Percentiles rank a stretch among this genome's conserved stretches.
phyloP scores from a whole-genome alignment of 2,797 vertebrate genomes.

The Dendrocincla tyrannina region DNA sequence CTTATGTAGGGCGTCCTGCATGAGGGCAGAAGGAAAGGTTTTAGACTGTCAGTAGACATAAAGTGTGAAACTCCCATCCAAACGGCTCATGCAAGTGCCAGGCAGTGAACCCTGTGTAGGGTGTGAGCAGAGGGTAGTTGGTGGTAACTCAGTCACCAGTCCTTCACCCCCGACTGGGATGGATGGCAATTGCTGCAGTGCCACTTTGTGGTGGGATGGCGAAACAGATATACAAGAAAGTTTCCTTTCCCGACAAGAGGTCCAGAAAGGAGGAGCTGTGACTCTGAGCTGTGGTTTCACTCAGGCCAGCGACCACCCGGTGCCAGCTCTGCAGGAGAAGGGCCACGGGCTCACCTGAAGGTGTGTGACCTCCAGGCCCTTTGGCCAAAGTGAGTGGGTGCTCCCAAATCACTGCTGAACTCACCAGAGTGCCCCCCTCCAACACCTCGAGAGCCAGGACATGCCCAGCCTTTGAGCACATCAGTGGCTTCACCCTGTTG shows the following conservation, averaged over 20 bases:
- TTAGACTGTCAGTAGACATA: too few species aligned
- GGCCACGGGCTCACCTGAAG: background rate
- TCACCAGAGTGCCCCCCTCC: background rate
- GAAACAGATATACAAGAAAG: background rate
- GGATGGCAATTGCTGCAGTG: conserved; percentile 60
- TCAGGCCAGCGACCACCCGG: background rate
- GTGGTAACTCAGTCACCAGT: background rate
- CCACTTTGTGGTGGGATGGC: conserved; percentile 47
- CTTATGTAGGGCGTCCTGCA: background rate
- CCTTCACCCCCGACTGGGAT: background rate
- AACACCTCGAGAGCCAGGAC: rapidly evolving
- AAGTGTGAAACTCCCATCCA: background rate
- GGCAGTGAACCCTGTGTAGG: background rate
- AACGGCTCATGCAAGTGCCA: background rate
- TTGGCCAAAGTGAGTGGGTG: background rate
- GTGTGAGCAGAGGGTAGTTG: background rate
- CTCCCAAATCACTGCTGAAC: background rate
- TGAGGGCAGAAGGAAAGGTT: background rate
- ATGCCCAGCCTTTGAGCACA: background rate
- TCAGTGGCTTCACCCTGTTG: background rate
- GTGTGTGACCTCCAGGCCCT: background rate
- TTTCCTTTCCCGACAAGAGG: rapidly evolving
- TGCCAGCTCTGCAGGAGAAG: background rate
- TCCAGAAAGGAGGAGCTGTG: rapidly evolving
- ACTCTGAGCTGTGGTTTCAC: background rate